A percentile compares a stretch with the other conserved stretches of the same genome.
Conservation (phyloP, 2,797 vertebrate species). For the Urophycis tenuis region DNA sequence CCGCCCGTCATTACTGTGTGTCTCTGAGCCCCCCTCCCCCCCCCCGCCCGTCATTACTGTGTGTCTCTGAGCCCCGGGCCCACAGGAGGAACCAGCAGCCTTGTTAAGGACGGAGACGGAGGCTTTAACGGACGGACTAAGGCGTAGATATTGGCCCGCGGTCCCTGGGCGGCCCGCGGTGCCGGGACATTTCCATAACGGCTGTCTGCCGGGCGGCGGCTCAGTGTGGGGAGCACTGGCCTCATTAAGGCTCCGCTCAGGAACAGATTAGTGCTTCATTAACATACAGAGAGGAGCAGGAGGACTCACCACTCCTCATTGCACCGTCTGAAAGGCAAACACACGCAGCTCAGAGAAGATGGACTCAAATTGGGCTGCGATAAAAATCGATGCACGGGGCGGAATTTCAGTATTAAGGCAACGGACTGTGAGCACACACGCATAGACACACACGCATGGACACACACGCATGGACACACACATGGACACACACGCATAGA, state of each 20-base stretch:
- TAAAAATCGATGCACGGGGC: constrained; percentile 54
- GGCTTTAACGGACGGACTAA: constrained; percentile 71
- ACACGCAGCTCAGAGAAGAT: constrained; percentile 48
- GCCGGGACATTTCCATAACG: constrained; percentile 68
- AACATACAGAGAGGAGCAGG: constrained; percentile 71
- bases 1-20: too few species aligned
- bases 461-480: constrained; percentile 3
- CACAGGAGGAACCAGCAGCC: too few species aligned
- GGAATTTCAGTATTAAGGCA: constrained; percentile 48
- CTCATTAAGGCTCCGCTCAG: constrained; percentile 71
- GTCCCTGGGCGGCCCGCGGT: constrained; percentile 51
- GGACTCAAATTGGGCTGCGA: constrained; percentile 56
- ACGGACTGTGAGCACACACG: constrained; percentile 18
- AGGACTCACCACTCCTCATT: constrained; percentile 70
- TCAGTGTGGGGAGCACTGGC: constrained; percentile 59
- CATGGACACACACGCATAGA: not conserved
- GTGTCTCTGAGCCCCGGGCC: too few species aligned
- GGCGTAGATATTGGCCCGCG: constrained; percentile 57
- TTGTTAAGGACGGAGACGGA: constrained; percentile 64
- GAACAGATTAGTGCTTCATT: constrained; percentile 73
- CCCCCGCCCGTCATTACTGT: too few species aligned
- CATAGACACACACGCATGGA: not conserved
- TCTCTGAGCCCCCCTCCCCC: too few species aligned
- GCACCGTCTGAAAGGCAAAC: constrained; percentile 67
- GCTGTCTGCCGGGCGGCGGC: constrained; percentile 56